Conservation (phyloP, 2,888 invertebrate genomes). For the Callyntrura guangdongensis region DNA sequence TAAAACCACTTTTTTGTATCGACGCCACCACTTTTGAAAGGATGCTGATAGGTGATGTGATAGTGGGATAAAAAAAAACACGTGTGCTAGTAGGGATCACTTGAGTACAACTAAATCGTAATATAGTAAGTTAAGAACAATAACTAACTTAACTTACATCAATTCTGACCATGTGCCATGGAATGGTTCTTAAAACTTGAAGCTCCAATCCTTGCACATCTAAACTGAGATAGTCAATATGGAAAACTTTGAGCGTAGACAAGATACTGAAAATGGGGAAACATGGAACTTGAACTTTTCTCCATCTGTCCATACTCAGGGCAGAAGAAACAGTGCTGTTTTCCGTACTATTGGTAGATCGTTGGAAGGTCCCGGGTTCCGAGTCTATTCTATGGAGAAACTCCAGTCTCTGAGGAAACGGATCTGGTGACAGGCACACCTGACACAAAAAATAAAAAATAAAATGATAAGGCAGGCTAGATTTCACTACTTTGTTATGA, state of each 20-base stretch:
- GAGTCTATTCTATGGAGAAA: constrained; percentile 60
- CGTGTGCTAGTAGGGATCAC: neutral
- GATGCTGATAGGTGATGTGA: neutral
- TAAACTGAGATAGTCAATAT: constrained; percentile 62
- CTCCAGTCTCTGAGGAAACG: constrained; percentile 85
- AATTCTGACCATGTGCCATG: constrained; percentile 64
- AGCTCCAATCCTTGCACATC: constrained; percentile 70
- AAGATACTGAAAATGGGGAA: constrained; percentile 70
- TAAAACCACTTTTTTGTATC: neutral
- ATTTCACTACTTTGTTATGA: too few relatives aligned
- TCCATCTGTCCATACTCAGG: constrained; percentile 58
- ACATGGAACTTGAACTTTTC: constrained; percentile 70
- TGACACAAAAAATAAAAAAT: too few relatives aligned
- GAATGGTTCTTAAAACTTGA: constrained; percentile 72
- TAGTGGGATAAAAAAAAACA: neutral
- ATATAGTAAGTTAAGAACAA: too few relatives aligned
- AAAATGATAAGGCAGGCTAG: too few relatives aligned
- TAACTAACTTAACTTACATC: constrained; percentile 70
- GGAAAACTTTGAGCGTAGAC: constrained; percentile 46
- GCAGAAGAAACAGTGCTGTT: neutral
- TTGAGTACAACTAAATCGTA: too few relatives aligned
- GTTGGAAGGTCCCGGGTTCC: neutral
- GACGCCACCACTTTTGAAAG: neutral
- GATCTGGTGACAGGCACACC: constrained; percentile 86
- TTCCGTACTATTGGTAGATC: neutral